phyloP scores from a whole-genome alignment of 2,113 vertebrate genomes.

The Paracanthobrama guichenoti region DNA sequence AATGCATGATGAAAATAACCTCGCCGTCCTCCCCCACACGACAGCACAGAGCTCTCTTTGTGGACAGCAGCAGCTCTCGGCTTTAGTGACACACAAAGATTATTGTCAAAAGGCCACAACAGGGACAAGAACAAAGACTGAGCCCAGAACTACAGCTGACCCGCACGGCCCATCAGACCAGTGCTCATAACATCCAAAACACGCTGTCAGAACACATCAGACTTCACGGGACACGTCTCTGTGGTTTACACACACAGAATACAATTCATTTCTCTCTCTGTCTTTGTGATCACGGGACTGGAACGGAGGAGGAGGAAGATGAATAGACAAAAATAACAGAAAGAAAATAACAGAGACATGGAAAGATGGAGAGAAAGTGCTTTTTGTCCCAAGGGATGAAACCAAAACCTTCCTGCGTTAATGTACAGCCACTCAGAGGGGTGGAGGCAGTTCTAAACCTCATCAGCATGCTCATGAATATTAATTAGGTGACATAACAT shows the following conservation, averaged over 20 bases:
- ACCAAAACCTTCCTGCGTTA: neutral
- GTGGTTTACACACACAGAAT: neutral
- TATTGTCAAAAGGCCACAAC: conserved; percentile 12
- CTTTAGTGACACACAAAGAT: conserved; percentile 25
- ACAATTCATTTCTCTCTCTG: neutral
- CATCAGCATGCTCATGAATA: neutral
- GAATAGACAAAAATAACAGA: neutral
- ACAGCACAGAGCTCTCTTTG: conserved; percentile 28
- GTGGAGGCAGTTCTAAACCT: neutral
- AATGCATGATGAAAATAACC: neutral
- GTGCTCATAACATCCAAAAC: neutral
- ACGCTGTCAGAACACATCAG: conserved; percentile 16
- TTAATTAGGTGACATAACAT: neutral
- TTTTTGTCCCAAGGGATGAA: conserved; percentile 24
- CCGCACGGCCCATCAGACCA: neutral
- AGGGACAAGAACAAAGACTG: conserved; percentile 16
- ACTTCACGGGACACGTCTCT: neutral
- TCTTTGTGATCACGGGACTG: neutral
- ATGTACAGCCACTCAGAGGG: neutral
- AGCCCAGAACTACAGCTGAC: conserved; percentile 11
- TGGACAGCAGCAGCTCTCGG: conserved; percentile 13
- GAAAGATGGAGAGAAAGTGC: conserved; percentile 21
- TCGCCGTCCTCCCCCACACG: neutral
- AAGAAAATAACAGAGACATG: conserved; percentile 6
- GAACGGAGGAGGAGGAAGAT: neutral